These are phyloP conservation scores for Noctuana brunneofusca DNA, from an alignment of 2,888 invertebrate species.

Conservation along the genomic window DNA sequence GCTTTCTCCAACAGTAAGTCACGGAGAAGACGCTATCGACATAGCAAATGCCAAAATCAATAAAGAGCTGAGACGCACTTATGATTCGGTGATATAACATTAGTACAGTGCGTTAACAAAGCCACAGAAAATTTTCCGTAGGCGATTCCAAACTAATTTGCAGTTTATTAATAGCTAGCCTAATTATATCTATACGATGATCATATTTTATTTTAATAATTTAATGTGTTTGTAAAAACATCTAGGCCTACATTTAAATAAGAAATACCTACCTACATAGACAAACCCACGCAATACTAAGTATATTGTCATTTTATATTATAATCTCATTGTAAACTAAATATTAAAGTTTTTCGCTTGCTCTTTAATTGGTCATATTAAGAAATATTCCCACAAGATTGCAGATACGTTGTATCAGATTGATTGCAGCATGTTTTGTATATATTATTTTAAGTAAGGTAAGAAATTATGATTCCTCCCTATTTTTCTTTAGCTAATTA, in stretches of 20 bases:
- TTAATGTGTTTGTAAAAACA: background rate
- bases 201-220: too few species aligned
- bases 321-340: background rate
- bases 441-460: background rate
- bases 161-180: too few species aligned
- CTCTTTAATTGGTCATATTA: background rate
- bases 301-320: background rate
- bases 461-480: background rate
- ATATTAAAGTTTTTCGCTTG: background rate
- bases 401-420: constrained; percentile 2
- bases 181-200: too few species aligned
- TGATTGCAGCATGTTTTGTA: background rate
- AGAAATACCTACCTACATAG: too few species aligned
- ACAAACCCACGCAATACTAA: too few species aligned
- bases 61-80: constrained; percentile 38
- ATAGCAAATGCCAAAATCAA: constrained; percentile 59
- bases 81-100: background rate
- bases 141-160: too few species aligned
- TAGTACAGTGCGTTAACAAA: background rate
- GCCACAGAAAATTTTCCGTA: too few species aligned
- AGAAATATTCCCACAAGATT: background rate
- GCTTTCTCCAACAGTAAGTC: constrained; percentile 62
- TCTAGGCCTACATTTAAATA: background rate
- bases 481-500: too few species aligned
- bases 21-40: constrained; percentile 46